Evolutionary conservation across 2,888 invertebrate genomes (phyloP), one percentile per base, ranked within the genome.

Genomic region (Alitta virens): DNA sequence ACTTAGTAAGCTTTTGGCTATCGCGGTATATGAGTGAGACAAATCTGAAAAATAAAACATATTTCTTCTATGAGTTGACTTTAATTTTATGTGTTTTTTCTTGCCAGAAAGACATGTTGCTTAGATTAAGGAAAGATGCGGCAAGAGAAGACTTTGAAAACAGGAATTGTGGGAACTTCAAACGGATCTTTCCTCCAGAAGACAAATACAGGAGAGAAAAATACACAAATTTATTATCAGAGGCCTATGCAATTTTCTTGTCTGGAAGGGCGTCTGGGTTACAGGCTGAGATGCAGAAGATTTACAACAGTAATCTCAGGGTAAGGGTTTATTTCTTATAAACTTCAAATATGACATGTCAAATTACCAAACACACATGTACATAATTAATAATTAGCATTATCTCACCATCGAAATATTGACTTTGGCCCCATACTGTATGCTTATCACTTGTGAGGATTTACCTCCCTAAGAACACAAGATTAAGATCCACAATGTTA

Each of bases 161-260:
- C 60, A 64, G 77, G 46, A 77, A 81, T 70, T 72, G 74, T 53
- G 79, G 79, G 1, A 67, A 74, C 21, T 82, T 79, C 70, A 72
- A 75, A 23, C 73, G 79, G 60, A 78, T 82, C 27, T 82, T 82
- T 64, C 82, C 82, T 12, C 73, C 77, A 21, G 79, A 81, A 27
- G 80, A 80, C 66, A 74, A 71, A 56, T 71, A 69, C 5, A 63
- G 72, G 12, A 75, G 76, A 55, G 80, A 80, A 46, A 73, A 73
- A 52, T 80, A 78, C 65, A 70, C 78, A 43, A 71, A 69, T 16
- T 69, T 81, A 49, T 66, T 82, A 59, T 64, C 69, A 14, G 71
- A 73, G 16, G 72, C 78, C 1, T 78, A 77, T 60, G 67, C 72
- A 2, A 70, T 74, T 1, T 77, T 79, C 61, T 71, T 76, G 62